These are phyloP conservation scores for Cisticola juncidis DNA, from an alignment of 2,113 vertebrate genomes.

Conservation along the genomic window DNA sequence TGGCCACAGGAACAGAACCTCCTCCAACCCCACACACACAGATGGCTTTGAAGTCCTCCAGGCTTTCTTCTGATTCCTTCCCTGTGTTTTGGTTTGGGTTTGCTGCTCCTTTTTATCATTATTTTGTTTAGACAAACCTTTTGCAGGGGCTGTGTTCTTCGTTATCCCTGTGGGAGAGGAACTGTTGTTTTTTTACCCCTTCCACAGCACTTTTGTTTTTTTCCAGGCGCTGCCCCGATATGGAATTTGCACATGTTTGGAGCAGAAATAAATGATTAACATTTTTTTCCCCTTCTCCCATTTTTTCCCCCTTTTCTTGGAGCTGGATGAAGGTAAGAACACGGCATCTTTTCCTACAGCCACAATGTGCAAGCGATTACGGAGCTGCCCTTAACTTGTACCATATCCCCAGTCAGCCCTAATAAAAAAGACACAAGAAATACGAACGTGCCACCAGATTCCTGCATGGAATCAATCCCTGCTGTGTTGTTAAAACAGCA, in stretches of 20 bases:
- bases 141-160: background rate
- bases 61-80: background rate
- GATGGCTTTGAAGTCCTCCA: conserved; percentile 2
- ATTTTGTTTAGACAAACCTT: background rate
- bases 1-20: accelerated
- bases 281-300: accelerated
- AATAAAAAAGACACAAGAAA: conserved; percentile 40
- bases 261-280: conserved; percentile 27
- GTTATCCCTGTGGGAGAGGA: background rate
- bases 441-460: background rate
- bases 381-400: conserved; percentile 32
- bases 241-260: conserved; percentile 39
- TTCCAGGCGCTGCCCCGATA: background rate
- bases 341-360: conserved; percentile 2
- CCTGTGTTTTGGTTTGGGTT: background rate
- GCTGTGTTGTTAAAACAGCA: background rate
- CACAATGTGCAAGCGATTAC: conserved; percentile 53
- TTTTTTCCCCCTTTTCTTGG: background rate
- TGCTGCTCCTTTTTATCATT: background rate
- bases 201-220: background rate
- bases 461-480: conserved; percentile 21
- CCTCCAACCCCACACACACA: background rate
- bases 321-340: conserved; percentile 47
- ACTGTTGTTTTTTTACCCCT: background rate
- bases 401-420: conserved; percentile 12